Conservation (phyloP, 2,797 vertebrate genomes). For the Alectoris magna region DNA sequence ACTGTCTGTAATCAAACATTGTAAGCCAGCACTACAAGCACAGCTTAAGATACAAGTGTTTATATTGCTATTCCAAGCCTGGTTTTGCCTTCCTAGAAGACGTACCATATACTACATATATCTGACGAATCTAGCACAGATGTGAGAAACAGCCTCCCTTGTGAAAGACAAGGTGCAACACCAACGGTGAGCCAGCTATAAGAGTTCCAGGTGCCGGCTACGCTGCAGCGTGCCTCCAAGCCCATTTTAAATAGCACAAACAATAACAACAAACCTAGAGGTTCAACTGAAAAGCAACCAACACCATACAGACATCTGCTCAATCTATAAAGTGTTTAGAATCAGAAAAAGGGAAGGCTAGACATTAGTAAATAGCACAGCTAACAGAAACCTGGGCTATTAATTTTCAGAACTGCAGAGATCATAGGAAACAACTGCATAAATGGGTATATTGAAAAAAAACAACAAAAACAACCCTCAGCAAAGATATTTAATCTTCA, state of each 20-base stretch:
- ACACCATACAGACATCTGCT: neutral
- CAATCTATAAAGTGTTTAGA: neutral
- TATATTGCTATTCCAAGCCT: neutral
- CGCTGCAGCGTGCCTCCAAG: neutral
- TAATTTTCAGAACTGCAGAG: constrained; percentile 9
- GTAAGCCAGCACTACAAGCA: neutral
- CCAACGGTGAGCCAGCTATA: neutral
- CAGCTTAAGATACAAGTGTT: neutral
- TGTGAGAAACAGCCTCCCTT: neutral
- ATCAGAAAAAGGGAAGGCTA: neutral
- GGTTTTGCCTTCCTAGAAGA: neutral
- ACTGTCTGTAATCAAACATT: neutral
- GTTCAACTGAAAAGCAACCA: neutral
- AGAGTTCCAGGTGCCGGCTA: neutral
- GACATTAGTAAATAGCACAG: neutral
- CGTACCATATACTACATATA: neutral
- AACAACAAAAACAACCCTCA: neutral
- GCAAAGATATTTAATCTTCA: neutral
- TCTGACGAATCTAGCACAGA: neutral
- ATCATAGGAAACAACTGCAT: neutral
- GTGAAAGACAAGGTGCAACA: neutral
- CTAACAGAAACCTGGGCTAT: neutral
- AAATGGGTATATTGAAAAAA: neutral
- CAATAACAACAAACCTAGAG: neutral
- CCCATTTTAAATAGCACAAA: neutral